phyloP scores from a whole-genome alignment of 2,113 vertebrate species.

The Campylomormyrus numenius region DNA sequence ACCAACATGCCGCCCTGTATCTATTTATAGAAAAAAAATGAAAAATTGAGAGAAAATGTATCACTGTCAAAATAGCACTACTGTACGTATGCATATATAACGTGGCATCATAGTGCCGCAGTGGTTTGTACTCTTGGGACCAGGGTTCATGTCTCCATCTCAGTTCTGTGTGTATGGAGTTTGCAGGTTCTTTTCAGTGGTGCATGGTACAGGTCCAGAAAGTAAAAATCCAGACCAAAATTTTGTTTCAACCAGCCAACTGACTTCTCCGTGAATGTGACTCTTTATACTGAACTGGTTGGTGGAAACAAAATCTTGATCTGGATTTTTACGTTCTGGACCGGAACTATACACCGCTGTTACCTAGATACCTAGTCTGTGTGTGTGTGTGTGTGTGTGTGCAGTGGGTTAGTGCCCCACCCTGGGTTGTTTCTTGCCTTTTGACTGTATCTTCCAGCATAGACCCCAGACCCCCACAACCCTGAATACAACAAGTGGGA shows the following conservation, averaged over 20 bases:
- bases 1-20: background rate
- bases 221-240: background rate
- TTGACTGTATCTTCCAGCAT: background rate
- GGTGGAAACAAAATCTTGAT: background rate
- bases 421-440: background rate
- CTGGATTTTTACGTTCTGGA: background rate
- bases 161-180: background rate
- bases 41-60: background rate
- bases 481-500: background rate
- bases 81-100: background rate
- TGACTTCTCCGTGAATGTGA: background rate
- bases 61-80: background rate
- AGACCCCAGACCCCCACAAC: background rate
- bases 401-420: background rate
- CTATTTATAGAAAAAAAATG: background rate
- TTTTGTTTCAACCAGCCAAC: background rate
- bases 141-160: background rate
- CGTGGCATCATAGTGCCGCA: background rate
- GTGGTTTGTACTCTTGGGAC: background rate
- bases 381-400: background rate
- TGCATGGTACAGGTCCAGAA: background rate
- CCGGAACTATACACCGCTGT: background rate
- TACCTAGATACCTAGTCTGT: background rate
- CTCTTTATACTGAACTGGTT: background rate
- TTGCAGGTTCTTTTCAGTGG: background rate